These are phyloP conservation scores for Drosophila nigromelanica DNA, from an alignment of 1,140 invertebrate genomes.

Conservation along the genomic window DNA sequence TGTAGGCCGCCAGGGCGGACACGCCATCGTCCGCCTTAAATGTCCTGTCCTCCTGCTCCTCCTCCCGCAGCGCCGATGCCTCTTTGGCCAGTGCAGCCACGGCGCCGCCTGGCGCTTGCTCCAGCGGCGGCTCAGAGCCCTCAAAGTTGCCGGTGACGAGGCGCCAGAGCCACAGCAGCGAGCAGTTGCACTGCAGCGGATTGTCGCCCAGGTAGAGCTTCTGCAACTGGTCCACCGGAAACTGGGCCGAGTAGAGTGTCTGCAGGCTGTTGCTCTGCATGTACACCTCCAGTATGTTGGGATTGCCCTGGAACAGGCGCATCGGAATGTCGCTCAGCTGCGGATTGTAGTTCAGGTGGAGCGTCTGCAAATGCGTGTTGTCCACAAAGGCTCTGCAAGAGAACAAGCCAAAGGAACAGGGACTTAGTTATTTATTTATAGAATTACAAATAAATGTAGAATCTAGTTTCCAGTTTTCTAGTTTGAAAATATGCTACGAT, in stretches of 20 bases:
- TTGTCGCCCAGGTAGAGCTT: conserved; percentile 90
- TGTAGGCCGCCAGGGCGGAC: conserved; percentile 65
- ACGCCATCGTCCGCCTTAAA: conserved; percentile 56
- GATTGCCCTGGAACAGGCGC: conserved; percentile 90
- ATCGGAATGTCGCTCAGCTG: conserved; percentile 88
- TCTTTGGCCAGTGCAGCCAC: conserved; percentile 74
- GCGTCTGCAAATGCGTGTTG: conserved; percentile 91
- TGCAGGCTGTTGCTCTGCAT: conserved; percentile 89
- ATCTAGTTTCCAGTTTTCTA: too few species aligned
- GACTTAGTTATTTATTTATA: too few species aligned
- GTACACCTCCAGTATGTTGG: conserved; percentile 89
- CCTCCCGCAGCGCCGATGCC: conserved; percentile 38
- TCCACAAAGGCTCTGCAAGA: conserved; percentile 89
- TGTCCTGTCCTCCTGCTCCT: conserved; percentile 57
- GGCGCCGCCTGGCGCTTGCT: conserved; percentile 61
- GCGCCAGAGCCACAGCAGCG: conserved; percentile 93
- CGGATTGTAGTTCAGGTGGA: conserved; percentile 91
- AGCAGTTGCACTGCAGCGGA: conserved; percentile 94
- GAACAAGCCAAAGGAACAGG: not conserved
- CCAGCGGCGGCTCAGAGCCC: conserved; percentile 49
- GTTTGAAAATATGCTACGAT: too few species aligned
- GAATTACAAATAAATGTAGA: too few species aligned
- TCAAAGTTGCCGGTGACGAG: conserved; percentile 84
- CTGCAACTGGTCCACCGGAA: conserved; percentile 90
- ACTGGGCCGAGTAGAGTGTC: conserved; percentile 90